These are phyloP conservation scores for Nomada ferruginata DNA, from an alignment of 2,888 invertebrate species.

Conservation along the genomic window DNA sequence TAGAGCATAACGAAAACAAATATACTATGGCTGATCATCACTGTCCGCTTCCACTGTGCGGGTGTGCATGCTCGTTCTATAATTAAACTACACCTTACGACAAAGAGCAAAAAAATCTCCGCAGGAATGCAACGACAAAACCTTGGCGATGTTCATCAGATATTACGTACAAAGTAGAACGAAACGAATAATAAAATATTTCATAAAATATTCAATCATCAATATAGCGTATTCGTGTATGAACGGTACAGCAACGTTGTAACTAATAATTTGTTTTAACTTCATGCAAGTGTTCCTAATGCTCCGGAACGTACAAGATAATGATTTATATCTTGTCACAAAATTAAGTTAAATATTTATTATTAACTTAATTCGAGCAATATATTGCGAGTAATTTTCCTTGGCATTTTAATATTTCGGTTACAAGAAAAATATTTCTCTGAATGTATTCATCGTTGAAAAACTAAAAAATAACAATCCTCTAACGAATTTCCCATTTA, in stretches of 20 bases:
- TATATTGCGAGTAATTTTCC: neutral
- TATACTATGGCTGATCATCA: slow-evolving; percentile 10
- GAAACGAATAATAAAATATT: slow-evolving; percentile 17
- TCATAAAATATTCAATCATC: neutral
- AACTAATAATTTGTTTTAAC: too few relatives aligned
- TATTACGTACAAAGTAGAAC: slow-evolving; percentile 29
- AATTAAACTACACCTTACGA: slow-evolving; percentile 69
- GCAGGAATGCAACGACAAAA: slow-evolving; percentile 39
- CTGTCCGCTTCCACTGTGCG: slow-evolving; percentile 46
- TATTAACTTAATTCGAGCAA: too few relatives aligned
- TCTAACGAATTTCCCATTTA: neutral
- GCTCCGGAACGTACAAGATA: neutral
- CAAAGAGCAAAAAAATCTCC: slow-evolving; percentile 51
- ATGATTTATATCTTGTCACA: neutral
- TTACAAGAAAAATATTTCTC: too few relatives aligned
- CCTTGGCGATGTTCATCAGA: slow-evolving; percentile 23
- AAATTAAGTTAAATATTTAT: too few relatives aligned
- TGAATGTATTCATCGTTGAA: neutral
- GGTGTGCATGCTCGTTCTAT: slow-evolving; percentile 66
- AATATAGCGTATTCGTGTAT: neutral
- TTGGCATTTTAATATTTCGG: neutral
- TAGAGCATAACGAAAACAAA: slow-evolving; percentile 42
- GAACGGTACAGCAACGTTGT: too few relatives aligned
- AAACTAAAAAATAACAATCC: neutral
- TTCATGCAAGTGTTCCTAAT: neutral